These are phyloP conservation scores for Acyrthosiphon pisum DNA, from an alignment of 1,140 invertebrate genomes.

Conservation along the genomic window DNA sequence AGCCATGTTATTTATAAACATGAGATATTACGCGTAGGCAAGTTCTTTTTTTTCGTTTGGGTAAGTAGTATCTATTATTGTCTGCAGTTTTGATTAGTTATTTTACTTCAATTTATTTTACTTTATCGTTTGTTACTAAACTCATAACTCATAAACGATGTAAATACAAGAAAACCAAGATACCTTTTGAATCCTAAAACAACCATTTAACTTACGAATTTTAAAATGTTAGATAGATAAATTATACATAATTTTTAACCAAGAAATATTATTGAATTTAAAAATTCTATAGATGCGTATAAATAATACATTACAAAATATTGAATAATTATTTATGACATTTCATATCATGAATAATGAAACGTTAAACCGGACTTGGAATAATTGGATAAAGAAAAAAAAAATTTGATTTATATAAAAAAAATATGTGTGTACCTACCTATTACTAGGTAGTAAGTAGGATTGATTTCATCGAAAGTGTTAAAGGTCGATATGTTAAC, in stretches of 20 bases:
- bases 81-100: neutral
- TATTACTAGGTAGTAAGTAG: neutral
- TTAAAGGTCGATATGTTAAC: neutral
- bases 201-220: neutral
- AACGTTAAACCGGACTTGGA: neutral
- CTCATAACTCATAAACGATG: neutral
- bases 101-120: neutral
- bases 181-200: neutral
- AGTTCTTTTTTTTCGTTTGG: neutral
- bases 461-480: neutral
- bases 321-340: neutral
- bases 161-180: neutral
- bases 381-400: neutral
- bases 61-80: neutral
- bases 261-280: neutral
- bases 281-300: neutral
- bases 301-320: neutral
- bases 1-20: neutral
- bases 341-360: neutral
- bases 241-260: neutral
- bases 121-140: neutral
- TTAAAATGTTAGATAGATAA: neutral
- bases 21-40: neutral
- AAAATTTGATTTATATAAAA: neutral
- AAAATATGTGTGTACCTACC: neutral